Conservation (phyloP, 2,888 invertebrate species). For the Apamea sordens region DNA sequence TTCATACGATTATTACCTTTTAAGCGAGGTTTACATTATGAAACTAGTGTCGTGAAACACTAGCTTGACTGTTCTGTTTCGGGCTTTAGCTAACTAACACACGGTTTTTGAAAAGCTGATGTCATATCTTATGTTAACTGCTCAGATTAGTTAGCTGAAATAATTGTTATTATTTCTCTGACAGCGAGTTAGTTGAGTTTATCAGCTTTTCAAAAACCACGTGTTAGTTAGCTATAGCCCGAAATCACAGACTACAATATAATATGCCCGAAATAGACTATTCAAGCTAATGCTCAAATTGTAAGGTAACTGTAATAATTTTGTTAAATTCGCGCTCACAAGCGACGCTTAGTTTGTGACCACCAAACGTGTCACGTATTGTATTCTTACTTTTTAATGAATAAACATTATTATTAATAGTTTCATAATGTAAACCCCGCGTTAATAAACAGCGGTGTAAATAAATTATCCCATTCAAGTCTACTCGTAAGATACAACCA, state of each 20-base stretch:
- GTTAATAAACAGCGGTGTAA: constrained; percentile 20
- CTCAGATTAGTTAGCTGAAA: not conserved
- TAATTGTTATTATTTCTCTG: not conserved
- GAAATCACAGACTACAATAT: not conserved
- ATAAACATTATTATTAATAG: not conserved
- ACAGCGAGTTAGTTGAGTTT: not conserved
- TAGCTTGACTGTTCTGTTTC: not conserved
- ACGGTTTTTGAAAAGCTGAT: not conserved
- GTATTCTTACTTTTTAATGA: not conserved
- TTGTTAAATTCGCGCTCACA: not conserved
- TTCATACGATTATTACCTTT: constrained; percentile 21
- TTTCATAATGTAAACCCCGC: not conserved
- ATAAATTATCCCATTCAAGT: constrained; percentile 53
- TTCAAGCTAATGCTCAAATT: not conserved
- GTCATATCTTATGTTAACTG: not conserved
- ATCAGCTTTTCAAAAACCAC: not conserved
- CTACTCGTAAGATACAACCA: constrained; percentile 30
- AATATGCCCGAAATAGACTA: not conserved
- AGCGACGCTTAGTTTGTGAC: not conserved
- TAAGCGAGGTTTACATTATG: not conserved
- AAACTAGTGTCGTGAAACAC: not conserved
- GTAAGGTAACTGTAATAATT: not conserved
- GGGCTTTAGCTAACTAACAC: not conserved
- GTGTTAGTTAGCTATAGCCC: not conserved
- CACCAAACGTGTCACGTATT: not conserved